These are phyloP conservation scores for Cataglyphis cursor DNA, from an alignment of 2,888 invertebrate genomes.

Conservation along the genomic window DNA sequence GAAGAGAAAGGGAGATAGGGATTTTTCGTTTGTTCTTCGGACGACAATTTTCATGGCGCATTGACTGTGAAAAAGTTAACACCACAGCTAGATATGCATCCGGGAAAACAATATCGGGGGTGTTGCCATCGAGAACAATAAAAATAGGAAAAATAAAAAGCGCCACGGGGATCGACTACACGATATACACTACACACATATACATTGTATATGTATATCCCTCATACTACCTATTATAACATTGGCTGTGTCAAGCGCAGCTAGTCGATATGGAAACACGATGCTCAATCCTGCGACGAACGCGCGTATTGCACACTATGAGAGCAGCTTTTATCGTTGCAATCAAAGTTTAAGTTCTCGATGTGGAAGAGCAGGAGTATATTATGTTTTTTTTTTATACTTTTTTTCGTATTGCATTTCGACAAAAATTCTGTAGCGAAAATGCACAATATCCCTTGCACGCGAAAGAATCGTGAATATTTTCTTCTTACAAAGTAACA, in stretches of 20 bases:
- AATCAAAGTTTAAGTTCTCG: constrained; percentile 49
- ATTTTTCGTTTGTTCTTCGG: constrained; percentile 4
- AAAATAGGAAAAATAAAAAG: constrained; percentile 49
- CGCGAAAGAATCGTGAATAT: neutral
- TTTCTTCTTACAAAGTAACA: neutral
- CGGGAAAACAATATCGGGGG: constrained; percentile 44
- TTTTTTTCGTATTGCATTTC: neutral
- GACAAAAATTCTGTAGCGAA: neutral
- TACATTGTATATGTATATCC: neutral
- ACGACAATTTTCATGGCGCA: constrained; percentile 10
- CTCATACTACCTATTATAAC: constrained; percentile 38
- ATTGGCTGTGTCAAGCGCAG: constrained; percentile 21
- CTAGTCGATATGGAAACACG: constrained; percentile 23
- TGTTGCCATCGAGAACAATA: constrained; percentile 33
- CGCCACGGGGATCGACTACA: constrained; percentile 29
- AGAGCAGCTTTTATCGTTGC: constrained; percentile 48
- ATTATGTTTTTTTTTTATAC: neutral
- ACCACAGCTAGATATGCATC: constrained; percentile 24
- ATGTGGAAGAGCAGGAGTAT: neutral
- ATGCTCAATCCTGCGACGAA: constrained; percentile 22
- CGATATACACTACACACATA: neutral
- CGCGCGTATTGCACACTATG: constrained; percentile 31
- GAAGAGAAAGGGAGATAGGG: neutral
- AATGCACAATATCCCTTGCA: neutral
- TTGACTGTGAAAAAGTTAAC: constrained; percentile 29